phyloP scores from a whole-genome alignment of 2,888 invertebrate species.

The Drosophila histrio region DNA sequence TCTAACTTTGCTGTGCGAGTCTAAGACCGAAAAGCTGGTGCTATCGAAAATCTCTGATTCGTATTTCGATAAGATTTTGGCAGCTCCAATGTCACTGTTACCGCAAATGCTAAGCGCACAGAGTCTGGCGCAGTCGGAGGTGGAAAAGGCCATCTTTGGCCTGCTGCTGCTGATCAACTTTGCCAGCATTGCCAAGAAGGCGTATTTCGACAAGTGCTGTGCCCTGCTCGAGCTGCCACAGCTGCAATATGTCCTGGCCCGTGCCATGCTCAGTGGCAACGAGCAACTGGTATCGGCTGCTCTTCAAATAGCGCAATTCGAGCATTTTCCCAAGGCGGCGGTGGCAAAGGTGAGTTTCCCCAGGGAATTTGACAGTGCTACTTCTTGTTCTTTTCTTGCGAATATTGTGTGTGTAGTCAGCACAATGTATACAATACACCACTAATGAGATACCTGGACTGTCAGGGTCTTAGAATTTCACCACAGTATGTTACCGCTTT shows the following conservation, averaged over 20 bases:
- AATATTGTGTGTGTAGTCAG: too few species aligned
- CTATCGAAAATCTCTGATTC: conserved; percentile 82
- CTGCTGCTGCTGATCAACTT: conserved; percentile 80
- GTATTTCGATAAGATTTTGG: conserved; percentile 82
- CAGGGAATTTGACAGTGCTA: too few species aligned
- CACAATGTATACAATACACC: too few species aligned
- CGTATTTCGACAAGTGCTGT: conserved; percentile 82
- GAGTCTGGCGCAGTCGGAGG: conserved; percentile 62
- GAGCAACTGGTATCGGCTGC: conserved; percentile 77
- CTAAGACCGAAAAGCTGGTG: conserved; percentile 81
- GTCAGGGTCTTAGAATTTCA: too few species aligned
- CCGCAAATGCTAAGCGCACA: conserved; percentile 66
- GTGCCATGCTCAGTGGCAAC: conserved; percentile 77
- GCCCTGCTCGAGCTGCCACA: conserved; percentile 75
- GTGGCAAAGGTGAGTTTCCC: conserved; percentile 77
- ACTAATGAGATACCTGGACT: too few species aligned
- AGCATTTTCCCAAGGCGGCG: conserved; percentile 79
- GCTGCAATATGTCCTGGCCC: conserved; percentile 82
- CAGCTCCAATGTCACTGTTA: conserved; percentile 68
- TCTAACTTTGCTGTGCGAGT: conserved; percentile 73
- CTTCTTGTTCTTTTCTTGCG: too few species aligned
- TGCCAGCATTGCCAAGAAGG: conserved; percentile 82
- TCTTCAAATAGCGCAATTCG: conserved; percentile 82
- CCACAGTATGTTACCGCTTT: too few species aligned
- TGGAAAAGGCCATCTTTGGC: conserved; percentile 80